A percentile compares a stretch with the other conserved stretches of the same genome.
Conservation (phyloP, 1,140 invertebrate genomes). For the Bombus vancouverensis region DNA sequence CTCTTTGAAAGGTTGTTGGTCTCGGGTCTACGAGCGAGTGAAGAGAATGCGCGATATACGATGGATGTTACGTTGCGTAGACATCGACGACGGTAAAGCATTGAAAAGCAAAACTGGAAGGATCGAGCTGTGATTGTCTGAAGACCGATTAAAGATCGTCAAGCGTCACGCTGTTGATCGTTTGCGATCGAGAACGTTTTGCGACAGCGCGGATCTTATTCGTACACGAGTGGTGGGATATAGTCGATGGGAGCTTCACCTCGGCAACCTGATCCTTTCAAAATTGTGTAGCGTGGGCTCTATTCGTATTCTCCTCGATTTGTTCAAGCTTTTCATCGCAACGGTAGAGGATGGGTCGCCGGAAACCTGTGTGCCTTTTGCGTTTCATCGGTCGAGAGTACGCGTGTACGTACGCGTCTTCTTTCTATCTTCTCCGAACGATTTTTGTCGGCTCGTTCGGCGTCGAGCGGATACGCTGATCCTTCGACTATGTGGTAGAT, state of each 20-base stretch:
- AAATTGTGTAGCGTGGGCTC: background rate
- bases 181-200: background rate
- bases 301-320: background rate
- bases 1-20: background rate
- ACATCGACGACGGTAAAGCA: conserved; percentile 24
- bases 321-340: background rate
- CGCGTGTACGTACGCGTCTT: background rate
- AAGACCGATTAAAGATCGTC: background rate
- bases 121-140: conserved; percentile 8
- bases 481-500: conserved; percentile 29
- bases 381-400: background rate
- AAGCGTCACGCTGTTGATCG: background rate
- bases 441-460: background rate
- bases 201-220: background rate
- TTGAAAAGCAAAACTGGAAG: conserved; percentile 35
- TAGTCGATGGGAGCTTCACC: no score
- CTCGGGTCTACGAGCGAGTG: conserved; percentile 10
- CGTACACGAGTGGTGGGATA: no score
- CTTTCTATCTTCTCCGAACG: background rate
- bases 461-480: conserved; percentile 18
- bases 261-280: background rate
- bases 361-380: background rate
- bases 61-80: conserved; percentile 4
- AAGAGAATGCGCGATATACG: background rate
- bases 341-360: background rate